Percentiles rank a stretch among this genome's conserved stretches.
phyloP scores from a whole-genome alignment of 2,888 invertebrate species.

The Amiota mariae region DNA sequence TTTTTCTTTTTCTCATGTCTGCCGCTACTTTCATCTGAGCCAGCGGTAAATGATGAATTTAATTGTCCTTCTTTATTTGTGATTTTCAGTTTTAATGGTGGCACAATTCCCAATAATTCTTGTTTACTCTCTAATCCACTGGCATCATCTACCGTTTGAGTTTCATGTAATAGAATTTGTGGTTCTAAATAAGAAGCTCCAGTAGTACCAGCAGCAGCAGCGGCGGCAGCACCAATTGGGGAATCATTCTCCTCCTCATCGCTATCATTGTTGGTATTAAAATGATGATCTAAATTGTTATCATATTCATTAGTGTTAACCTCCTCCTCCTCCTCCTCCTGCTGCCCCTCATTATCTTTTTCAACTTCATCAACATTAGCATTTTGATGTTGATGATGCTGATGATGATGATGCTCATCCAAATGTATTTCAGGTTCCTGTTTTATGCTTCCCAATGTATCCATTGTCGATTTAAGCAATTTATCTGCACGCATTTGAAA shows the following conservation, averaged over 20 bases:
- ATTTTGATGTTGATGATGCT: background rate
- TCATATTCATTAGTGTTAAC: slow-evolving; percentile 39
- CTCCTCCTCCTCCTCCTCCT: slow-evolving; percentile 52
- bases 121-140: slow-evolving; percentile 41
- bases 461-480: slow-evolving; percentile 69
- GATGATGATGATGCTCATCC: slow-evolving; percentile 42
- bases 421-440: slow-evolving; percentile 69
- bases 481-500: slow-evolving; percentile 70
- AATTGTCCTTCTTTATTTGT: slow-evolving; percentile 72
- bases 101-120: slow-evolving; percentile 48
- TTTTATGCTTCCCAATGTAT: slow-evolving; percentile 70
- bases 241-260: slow-evolving; percentile 37
- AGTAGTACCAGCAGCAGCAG: slow-evolving; percentile 25
- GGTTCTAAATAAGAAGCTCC: slow-evolving; percentile 29
- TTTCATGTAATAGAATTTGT: slow-evolving; percentile 44
- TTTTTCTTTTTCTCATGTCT: slow-evolving; percentile 60
- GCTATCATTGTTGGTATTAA: background rate
- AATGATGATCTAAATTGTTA: background rate
- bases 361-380: slow-evolving; percentile 8
- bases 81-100: slow-evolving; percentile 69
- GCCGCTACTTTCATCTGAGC: slow-evolving; percentile 61
- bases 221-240: slow-evolving; percentile 22
- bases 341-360: too few relatives aligned
- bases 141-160: background rate
- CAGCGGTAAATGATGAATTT: slow-evolving; percentile 64